Percentiles rank a stretch among this genome's conserved stretches.
Conservation (phyloP, 2,797 vertebrate genomes). For the Arnoldichthys spilopterus region DNA sequence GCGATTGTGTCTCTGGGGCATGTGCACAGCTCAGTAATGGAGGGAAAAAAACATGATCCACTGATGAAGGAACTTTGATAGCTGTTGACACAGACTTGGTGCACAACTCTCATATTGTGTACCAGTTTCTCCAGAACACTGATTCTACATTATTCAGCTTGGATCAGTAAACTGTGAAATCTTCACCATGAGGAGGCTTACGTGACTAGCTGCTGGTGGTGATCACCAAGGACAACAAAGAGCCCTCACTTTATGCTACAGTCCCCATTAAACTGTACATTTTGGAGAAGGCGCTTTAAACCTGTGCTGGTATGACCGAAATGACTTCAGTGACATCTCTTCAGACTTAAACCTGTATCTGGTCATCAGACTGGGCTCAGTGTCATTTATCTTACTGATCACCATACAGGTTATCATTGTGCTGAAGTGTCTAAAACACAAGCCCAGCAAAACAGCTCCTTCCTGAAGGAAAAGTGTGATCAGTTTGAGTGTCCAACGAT, state of each 20-base stretch:
- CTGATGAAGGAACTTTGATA: slow-evolving; percentile 68
- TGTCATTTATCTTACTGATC: slow-evolving; percentile 61
- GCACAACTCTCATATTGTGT: slow-evolving; percentile 65
- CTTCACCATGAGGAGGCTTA: slow-evolving; percentile 55
- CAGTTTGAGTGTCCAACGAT: slow-evolving; percentile 58
- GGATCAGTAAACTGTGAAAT: slow-evolving; percentile 66
- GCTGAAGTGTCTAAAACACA: slow-evolving; percentile 59
- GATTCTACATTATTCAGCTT: slow-evolving; percentile 53
- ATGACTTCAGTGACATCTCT: slow-evolving; percentile 59
- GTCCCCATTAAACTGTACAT: slow-evolving; percentile 65
- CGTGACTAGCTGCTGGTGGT: slow-evolving; percentile 58
- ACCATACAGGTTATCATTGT: slow-evolving; percentile 62
- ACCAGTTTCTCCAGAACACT: slow-evolving; percentile 62
- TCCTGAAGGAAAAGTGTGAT: slow-evolving; percentile 53
- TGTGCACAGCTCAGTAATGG: slow-evolving; percentile 62
- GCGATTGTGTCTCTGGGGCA: slow-evolving; percentile 48
- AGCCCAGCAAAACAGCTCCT: slow-evolving; percentile 64
- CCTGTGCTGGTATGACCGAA: slow-evolving; percentile 54
- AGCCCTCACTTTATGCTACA: slow-evolving; percentile 63
- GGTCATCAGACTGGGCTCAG: slow-evolving; percentile 60
- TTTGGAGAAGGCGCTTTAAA: slow-evolving; percentile 55
- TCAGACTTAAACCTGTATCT: slow-evolving; percentile 62
- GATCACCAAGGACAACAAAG: slow-evolving; percentile 62
- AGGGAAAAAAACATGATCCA: slow-evolving; percentile 66
- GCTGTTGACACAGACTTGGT: slow-evolving; percentile 68